phyloP scores from a whole-genome alignment of 1,140 invertebrate species.

The Drosophila paulistorum region DNA sequence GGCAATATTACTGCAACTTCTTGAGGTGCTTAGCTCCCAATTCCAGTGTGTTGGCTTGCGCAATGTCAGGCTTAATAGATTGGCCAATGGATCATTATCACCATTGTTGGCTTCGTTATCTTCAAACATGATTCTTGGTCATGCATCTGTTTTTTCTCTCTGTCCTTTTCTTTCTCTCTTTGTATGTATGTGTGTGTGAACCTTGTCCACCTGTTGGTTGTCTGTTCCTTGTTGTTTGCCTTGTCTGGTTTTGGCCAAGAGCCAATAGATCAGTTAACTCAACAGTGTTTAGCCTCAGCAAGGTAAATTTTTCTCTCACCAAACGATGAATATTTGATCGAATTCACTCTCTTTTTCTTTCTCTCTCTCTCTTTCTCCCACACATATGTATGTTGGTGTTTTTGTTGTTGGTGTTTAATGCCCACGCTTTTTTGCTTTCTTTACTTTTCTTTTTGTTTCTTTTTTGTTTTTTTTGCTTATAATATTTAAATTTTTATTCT shows the following conservation, averaged over 20 bases:
- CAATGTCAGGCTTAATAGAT: conserved; percentile 82
- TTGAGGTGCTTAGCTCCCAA: conserved; percentile 84
- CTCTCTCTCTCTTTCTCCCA: background rate
- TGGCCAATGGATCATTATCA: conserved; percentile 57
- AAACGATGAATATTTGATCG: background rate
- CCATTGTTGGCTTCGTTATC: conserved; percentile 3
- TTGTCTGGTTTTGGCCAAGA: conserved; percentile 11
- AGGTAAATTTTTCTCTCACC: background rate
- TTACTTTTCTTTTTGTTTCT: conserved; percentile 27
- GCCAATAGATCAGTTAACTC: background rate
- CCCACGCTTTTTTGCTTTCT: conserved; percentile 57
- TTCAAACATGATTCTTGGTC: conserved; percentile 6
- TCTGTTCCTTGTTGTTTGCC: conserved; percentile 43
- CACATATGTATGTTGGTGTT: background rate
- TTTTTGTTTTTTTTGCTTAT: background rate
- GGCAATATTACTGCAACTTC: conserved; percentile 84
- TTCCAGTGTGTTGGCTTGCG: conserved; percentile 84
- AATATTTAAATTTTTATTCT: conserved; percentile 17
- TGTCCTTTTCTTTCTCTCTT: conserved; percentile 5
- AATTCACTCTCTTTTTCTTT: background rate
- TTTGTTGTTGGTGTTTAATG: conserved; percentile 29
- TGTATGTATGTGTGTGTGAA: background rate
- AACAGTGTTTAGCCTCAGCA: background rate
- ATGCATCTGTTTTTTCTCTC: conserved; percentile 23
- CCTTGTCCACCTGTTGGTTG: conserved; percentile 51